Evolutionary conservation across 2,113 vertebrate species (phyloP).

Genomic region (Columba livia): DNA sequence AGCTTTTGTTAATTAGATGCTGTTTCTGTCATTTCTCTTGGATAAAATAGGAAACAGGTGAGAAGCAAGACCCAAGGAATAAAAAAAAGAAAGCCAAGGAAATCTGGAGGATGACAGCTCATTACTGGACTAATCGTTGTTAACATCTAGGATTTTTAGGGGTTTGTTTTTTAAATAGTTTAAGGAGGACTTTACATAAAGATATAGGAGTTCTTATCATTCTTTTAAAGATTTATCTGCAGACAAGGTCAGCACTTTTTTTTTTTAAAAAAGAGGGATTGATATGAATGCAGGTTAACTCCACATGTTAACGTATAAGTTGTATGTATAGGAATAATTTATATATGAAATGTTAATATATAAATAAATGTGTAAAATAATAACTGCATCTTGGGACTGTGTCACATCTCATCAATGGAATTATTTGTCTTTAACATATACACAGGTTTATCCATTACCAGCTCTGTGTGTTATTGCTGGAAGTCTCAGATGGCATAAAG

Average conservation of each 20-base stretch:
- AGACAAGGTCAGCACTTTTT: too few relatives aligned
- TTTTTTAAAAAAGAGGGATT: neutral
- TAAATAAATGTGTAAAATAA: neutral
- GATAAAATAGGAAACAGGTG: neutral
- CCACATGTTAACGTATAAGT: neutral
- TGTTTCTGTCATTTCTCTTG: neutral
- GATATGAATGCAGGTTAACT: too few relatives aligned
- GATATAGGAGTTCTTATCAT: neutral
- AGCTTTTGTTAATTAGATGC: neutral
- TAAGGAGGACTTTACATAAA: neutral
- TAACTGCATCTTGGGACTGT: neutral
- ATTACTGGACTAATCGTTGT: neutral
- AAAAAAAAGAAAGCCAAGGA: neutral
- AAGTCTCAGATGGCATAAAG: neutral
- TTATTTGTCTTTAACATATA: neutral
- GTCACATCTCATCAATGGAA: neutral
- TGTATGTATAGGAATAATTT: neutral
- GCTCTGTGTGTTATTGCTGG: fast-evolving
- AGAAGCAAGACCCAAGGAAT: neutral
- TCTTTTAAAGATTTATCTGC: neutral
- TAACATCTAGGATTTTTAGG: neutral
- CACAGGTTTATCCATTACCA: neutral
- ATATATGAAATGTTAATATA: neutral
- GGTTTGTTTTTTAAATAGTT: too few relatives aligned
- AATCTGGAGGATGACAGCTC: neutral